Conservation (phyloP, 2,888 invertebrate genomes). For the Odontocerum albicorne region DNA sequence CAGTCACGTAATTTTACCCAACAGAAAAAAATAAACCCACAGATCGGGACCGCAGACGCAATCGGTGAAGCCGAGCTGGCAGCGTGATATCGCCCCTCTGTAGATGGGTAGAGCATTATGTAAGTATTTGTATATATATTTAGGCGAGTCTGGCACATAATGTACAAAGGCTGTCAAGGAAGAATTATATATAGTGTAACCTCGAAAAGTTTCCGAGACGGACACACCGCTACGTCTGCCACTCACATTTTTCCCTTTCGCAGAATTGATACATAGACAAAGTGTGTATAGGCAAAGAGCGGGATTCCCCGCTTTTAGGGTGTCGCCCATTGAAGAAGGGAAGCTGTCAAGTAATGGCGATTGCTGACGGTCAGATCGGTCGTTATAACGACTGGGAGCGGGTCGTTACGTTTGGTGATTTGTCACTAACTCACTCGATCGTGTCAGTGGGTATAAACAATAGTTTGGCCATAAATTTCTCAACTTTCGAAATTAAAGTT, state of each 20-base stretch:
- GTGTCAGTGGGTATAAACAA: too few relatives aligned
- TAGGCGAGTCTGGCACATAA: slow-evolving; percentile 1
- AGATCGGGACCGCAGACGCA: too few relatives aligned
- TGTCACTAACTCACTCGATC: too few relatives aligned
- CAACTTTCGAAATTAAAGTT: too few relatives aligned
- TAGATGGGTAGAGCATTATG: not conserved
- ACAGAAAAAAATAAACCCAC: too few relatives aligned
- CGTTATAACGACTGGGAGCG: too few relatives aligned
- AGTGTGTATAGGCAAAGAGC: not conserved
- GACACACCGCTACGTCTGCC: slow-evolving; percentile 27
- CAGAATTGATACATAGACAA: not conserved
- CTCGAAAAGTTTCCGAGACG: slow-evolving; percentile 29
- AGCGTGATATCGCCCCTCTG: not conserved
- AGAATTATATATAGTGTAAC: slow-evolving; percentile 17
- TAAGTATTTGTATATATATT: not conserved
- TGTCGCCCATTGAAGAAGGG: not conserved
- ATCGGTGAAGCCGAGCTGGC: not conserved
- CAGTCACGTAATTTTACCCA: too few relatives aligned
- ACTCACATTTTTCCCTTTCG: slow-evolving; percentile 18
- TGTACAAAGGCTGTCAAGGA: slow-evolving; percentile 19
- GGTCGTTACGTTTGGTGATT: too few relatives aligned
- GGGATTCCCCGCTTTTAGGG: slow-evolving; percentile 6
- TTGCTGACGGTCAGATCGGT: too few relatives aligned
- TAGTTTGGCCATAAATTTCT: too few relatives aligned
- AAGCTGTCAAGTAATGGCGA: too few relatives aligned